Evolutionary conservation across 2,113 vertebrate species (phyloP).

Genomic region (Otolemur garnettii): DNA sequence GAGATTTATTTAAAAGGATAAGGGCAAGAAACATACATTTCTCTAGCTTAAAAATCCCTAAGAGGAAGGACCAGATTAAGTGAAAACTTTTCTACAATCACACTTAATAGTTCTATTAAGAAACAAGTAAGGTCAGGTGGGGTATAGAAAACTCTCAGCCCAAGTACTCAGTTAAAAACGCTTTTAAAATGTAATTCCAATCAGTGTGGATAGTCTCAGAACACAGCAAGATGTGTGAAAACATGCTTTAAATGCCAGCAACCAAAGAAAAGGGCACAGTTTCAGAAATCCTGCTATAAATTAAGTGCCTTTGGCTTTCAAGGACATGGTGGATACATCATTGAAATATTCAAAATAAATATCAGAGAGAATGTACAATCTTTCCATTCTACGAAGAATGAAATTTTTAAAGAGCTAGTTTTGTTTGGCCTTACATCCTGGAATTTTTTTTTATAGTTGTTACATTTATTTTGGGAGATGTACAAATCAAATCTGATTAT

Average conservation of each 20-base stretch:
- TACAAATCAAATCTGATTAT: conserved; percentile 58
- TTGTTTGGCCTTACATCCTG: conserved; percentile 63
- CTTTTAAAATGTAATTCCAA: conserved; percentile 71
- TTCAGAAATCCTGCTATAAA: conserved; percentile 77
- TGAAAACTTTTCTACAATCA: conserved; percentile 30
- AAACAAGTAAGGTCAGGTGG: conserved; percentile 59
- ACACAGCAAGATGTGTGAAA: conserved; percentile 73
- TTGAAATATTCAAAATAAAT: conserved; percentile 76
- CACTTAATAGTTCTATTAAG: conserved; percentile 34
- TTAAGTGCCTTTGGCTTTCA: conserved; percentile 75
- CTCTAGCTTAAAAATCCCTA: not conserved
- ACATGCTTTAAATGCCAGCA: conserved; percentile 79
- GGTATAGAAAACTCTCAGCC: not conserved
- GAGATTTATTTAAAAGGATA: conserved; percentile 46
- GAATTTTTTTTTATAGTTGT: conserved; percentile 50
- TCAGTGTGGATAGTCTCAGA: conserved; percentile 69
- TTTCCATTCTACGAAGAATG: conserved; percentile 46
- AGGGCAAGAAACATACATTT: conserved; percentile 8
- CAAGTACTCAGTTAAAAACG: conserved; percentile 68
- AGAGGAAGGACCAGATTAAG: conserved; percentile 12
- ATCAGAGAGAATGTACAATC: conserved; percentile 64
- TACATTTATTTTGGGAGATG: conserved; percentile 66
- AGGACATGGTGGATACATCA: not conserved
- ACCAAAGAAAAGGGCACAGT: conserved; percentile 74
- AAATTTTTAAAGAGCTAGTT: conserved; percentile 60